Evolutionary conservation across 2,113 vertebrate species (phyloP), one percentile per base, ranked within the genome.

Genomic region (Archilochus colubris): DNA sequence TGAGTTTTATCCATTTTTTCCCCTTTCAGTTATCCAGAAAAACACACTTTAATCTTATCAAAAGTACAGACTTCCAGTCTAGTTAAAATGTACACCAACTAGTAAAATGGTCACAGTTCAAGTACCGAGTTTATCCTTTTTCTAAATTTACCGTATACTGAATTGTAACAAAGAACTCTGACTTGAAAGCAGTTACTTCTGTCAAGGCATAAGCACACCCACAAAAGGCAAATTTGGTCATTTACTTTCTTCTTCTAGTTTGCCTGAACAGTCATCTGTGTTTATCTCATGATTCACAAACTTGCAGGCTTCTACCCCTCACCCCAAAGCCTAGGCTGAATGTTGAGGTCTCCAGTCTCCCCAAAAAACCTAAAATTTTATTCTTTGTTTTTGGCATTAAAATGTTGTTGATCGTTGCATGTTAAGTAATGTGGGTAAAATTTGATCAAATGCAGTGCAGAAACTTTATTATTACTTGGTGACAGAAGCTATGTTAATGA

Each of bases 381-480:
- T 59, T 92, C 67, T 76, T 0, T 0, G 19, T 88, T 16, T 40
- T 40, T 93, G 33, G 10, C 75, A 59, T 89, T 89, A 89, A 96
- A 94, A 81, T 81, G 21, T n/a, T 73, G 84, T 85, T 87, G 75
- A 91, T 93, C 53, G n/a, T 19, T 67, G 4, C 61, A 31, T 55
- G 69, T 85, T 91, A 93, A 93, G 85, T 92, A 95, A 86, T 95
- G 70, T 82, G 90, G 58, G 31, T 58, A 44, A 10, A 22, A 84
- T 95, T 95, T 83, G 72, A 91, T 95, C 86, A 95, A 95, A 93
- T 91, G 84, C 24, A 38, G 72, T 61, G 57, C 59, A 94, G 94
- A 96, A 96, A 94, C 94, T 38, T 95, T 63, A 96, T 67, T 66
- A 95, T 97, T 97, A 90, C 96, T 95, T 97, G 89, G 96, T 93